These are phyloP conservation scores for Bombylius major DNA, from an alignment of 2,888 invertebrate genomes.

Conservation along the genomic window DNA sequence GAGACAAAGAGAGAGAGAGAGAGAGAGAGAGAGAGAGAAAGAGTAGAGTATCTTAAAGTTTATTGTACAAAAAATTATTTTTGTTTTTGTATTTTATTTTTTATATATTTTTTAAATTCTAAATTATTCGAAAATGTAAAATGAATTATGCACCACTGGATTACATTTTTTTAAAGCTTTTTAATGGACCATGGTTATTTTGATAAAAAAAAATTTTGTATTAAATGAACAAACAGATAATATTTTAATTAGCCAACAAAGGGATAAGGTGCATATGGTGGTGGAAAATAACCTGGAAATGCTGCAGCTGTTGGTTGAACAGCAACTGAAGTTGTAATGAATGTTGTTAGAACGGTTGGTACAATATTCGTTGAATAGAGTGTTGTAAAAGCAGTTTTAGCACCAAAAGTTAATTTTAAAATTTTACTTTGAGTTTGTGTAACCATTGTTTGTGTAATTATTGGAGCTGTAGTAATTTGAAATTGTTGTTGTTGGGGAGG, in stretches of 20 bases:
- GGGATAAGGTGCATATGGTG: conserved; percentile 61
- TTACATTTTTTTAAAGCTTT: neutral
- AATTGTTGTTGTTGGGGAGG: conserved; percentile 53
- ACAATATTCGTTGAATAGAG: conserved; percentile 71
- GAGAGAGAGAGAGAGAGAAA: too few species aligned
- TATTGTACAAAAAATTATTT: too few species aligned
- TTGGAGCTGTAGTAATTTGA: conserved; percentile 63
- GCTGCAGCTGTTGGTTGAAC: conserved; percentile 53
- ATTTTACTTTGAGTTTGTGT: conserved; percentile 70
- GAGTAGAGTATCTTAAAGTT: too few species aligned
- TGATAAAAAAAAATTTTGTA: too few species aligned
- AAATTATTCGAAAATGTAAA: neutral
- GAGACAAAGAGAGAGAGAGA: too few species aligned
- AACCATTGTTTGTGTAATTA: conserved; percentile 66
- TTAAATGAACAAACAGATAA: too few species aligned
- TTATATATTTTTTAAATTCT: too few species aligned
- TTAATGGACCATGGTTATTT: too few species aligned
- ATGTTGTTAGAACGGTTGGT: conserved; percentile 71
- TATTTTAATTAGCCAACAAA: conserved; percentile 47
- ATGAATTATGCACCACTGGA: neutral
- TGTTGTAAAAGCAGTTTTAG: conserved; percentile 78
- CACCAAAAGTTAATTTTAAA: conserved; percentile 78
- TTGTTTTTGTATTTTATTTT: too few species aligned
- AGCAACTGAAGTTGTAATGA: conserved; percentile 66
- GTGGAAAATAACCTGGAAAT: conserved; percentile 66